A percentile compares a stretch with the other conserved stretches of the same genome.
These are phyloP conservation scores for Bunonema sp. DNA, from an alignment of 2,888 invertebrate species.

Conservation along the genomic window DNA sequence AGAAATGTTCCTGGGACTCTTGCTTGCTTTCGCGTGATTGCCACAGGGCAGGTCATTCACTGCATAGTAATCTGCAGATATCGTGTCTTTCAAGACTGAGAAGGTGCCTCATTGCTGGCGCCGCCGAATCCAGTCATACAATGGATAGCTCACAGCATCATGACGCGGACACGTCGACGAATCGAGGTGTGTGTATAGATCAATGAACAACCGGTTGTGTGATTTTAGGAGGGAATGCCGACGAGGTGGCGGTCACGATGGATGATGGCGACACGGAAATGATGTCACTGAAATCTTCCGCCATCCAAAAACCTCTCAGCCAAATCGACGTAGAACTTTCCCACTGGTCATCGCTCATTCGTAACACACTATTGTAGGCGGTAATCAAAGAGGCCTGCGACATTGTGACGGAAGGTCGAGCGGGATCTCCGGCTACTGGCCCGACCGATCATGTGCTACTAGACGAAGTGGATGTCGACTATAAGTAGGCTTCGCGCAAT, in stretches of 20 bases:
- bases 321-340: conserved; percentile 10
- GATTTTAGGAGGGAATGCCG: too few species aligned
- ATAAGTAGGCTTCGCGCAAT: conserved; percentile 5
- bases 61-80: too few species aligned
- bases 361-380: conserved; percentile 9
- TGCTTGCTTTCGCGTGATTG: too few species aligned
- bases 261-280: conserved; percentile 13
- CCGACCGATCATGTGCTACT: conserved; percentile 14
- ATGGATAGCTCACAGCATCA: too few species aligned
- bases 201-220: too few species aligned
- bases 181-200: too few species aligned
- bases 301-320: conserved; percentile 16
- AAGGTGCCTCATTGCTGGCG: too few species aligned
- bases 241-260: conserved; percentile 13
- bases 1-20: too few species aligned
- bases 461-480: conserved; percentile 24
- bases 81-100: too few species aligned
- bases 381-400: conserved; percentile 21
- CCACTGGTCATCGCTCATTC: background rate
- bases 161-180: too few species aligned
- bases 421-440: conserved; percentile 11
- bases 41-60: too few species aligned
- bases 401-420: conserved; percentile 15
- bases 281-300: conserved; percentile 9
- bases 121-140: too few species aligned